Evolutionary conservation across 2,888 invertebrate species (phyloP), one percentile per base, ranked within the genome.

Genomic region (Synanthedon tipuliformis): DNA sequence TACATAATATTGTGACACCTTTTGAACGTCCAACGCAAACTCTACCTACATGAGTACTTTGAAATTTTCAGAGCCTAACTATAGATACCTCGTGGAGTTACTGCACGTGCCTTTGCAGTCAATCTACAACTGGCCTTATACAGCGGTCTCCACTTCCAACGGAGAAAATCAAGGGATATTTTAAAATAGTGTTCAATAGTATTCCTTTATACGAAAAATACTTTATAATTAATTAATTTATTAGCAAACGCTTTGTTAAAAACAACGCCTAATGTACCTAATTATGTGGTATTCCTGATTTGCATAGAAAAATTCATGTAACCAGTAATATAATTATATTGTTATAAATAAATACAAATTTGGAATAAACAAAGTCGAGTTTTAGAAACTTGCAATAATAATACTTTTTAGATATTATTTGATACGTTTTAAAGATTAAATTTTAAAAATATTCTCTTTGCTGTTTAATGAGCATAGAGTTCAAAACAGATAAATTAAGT

Each of bases 101-200:
- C 89, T 96, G 50, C 96, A 96, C 74, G 94, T 96, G 62, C 96
- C 96, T 50, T 86, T 96, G 63, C 95, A 96, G 78, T 92, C 93
- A 51, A 90, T 96, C 65, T 96, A 95, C 80, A 90, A 89, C 65
- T 89, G 89, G 79, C 88, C 89, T 1, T 75, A 71, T 59, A 65
- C 73, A 54, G 69, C 76, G 41, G 63, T 68, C 3, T 59, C 70
- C 45, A 55, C 71, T 8, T 64, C 77, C 40, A 85, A 85, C 55
- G 85, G 84, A 12, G 86, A 82, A 54, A 67, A 68, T 45, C 68
- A 71, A 50, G 68, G 71, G 41, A 56, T 74, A 54, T 70, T 69
- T 53, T 62, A 65, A 34, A 34, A 34, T 45, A 45, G 45, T 13
- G n/a, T 45, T 7, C 11, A 45, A n/a, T 13, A 45, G 15, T 45